These are phyloP conservation scores for Epinephelus cyanopodus DNA, from an alignment of 2,113 vertebrate genomes.

Conservation along the genomic window DNA sequence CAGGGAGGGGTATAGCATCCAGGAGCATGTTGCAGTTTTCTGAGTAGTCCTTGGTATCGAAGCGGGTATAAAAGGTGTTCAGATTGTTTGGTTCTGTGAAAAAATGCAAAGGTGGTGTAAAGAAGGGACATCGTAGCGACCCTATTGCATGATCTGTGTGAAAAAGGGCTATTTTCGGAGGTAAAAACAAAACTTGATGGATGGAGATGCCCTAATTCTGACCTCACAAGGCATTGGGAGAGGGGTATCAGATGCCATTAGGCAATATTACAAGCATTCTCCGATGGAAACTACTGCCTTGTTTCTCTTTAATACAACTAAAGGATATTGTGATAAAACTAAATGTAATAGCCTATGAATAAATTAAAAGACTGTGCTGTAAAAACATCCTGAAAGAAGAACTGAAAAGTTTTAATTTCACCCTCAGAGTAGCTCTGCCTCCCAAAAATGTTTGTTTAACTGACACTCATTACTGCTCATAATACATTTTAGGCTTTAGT, in stretches of 20 bases:
- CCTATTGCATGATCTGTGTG: too few species aligned
- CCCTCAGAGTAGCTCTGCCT: background rate
- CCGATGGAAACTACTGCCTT: background rate
- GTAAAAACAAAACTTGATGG: too few species aligned
- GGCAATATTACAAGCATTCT: background rate
- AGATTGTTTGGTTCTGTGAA: too few species aligned
- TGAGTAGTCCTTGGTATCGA: too few species aligned
- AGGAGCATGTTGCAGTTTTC: too few species aligned
- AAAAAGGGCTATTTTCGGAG: too few species aligned
- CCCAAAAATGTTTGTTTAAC: background rate
- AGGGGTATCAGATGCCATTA: background rate
- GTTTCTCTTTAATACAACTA: background rate
- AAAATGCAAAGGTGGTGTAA: too few species aligned
- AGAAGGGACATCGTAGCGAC: too few species aligned
- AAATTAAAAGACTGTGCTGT: background rate
- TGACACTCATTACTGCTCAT: background rate
- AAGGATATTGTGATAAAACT: background rate
- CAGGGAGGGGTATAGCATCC: too few species aligned
- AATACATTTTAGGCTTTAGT: background rate
- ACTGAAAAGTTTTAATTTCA: background rate
- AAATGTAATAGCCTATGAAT: background rate
- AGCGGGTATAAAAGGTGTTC: too few species aligned
- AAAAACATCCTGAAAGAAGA: background rate
- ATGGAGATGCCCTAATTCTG: background rate
- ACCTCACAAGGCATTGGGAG: background rate